Base-by-base conservation (phyloP, 2,113 vertebrate genomes). In the Sialia sialis region DNA sequence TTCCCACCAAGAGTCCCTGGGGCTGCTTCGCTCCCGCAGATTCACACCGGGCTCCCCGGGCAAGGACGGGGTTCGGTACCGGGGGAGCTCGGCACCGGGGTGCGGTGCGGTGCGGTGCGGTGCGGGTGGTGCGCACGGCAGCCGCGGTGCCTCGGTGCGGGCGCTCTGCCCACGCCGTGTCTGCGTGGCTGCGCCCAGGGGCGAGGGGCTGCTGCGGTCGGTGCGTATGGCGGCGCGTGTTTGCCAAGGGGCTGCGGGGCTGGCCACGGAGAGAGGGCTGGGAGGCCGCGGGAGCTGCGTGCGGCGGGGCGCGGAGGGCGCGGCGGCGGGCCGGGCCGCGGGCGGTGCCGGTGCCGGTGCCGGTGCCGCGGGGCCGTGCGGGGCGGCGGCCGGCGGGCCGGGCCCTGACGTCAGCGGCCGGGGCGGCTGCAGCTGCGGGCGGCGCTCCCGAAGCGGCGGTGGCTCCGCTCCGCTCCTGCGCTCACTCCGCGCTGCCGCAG, bases 101-200 rank as follows among this genome's bases (percentile, higher is more conserved):
- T 1, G 13, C 0, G 41, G 15, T 1, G 0, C 6, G 30, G 8
- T 0, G 78, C 1, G 16, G n/a, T n/a, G 38, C 38, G 38, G 38
- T 0, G 43, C 26, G 7, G 16, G 18, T 1, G 67, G 43, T 39
- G 43, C 9, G 1, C 25, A 1, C 10, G 13, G 66, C 41, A 27
- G 36, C 14, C 3, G 4, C 60, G 55, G 12, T 3, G 59, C 9
- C 63, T 14, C 2, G 23, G 2, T 1, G 78, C 7, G 64, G 48
- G 27, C 2, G 16, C 69, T 43, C 20, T 0, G 30, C 29, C 34
- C 56, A 0, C 2, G 60, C 34, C 14, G 27, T 18, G 16, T 4
- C 69, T 20, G 38, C 11, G 44, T 2, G 46, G 5, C 36, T 0
- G 43, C 34, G 44, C 29, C 13, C 22, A 3, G 2, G 41, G 49